Evolutionary conservation across 2,113 vertebrate genomes (phyloP).

Genomic region (Gobius niger): DNA sequence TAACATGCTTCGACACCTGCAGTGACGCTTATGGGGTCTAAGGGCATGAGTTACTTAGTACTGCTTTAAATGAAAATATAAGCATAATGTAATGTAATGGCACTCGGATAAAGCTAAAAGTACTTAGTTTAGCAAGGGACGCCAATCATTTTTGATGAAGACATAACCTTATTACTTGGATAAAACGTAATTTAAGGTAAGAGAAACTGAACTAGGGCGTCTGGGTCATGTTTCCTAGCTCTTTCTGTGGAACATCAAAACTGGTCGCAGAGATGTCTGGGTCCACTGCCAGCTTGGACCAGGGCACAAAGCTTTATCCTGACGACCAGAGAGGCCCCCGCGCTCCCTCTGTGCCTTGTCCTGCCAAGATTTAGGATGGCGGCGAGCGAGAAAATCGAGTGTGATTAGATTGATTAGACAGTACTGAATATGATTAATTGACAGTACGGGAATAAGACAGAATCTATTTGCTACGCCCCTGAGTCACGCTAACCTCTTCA

Average conservation of each 20-base stretch:
- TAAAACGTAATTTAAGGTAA: no score
- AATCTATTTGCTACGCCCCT: conserved; percentile 21
- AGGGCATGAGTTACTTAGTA: no score
- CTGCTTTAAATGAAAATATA: no score
- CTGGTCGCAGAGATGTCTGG: conserved; percentile 41
- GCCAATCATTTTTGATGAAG: no score
- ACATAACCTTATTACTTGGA: no score
- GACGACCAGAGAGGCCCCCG: conserved; percentile 41
- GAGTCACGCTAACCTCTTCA: conserved; percentile 31
- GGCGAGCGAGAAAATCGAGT: conserved; percentile 43
- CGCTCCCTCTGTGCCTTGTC: conserved; percentile 39
- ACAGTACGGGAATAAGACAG: conserved; percentile 47
- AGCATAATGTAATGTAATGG: no score
- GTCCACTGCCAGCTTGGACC: conserved; percentile 51
- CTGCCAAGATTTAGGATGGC: conserved; percentile 40
- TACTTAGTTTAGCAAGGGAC: no score
- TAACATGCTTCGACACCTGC: no score
- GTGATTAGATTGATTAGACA: conserved; percentile 53
- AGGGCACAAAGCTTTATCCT: conserved; percentile 47
- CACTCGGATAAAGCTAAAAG: no score
- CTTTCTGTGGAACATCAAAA: conserved; percentile 32
- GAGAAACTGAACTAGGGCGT: conserved; percentile 31
- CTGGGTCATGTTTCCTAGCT: conserved; percentile 16
- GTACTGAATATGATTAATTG: conserved; percentile 49
- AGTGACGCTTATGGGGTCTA: no score